Conservation (phyloP, 2,888 invertebrate genomes). For the Candidula unifasciata region DNA sequence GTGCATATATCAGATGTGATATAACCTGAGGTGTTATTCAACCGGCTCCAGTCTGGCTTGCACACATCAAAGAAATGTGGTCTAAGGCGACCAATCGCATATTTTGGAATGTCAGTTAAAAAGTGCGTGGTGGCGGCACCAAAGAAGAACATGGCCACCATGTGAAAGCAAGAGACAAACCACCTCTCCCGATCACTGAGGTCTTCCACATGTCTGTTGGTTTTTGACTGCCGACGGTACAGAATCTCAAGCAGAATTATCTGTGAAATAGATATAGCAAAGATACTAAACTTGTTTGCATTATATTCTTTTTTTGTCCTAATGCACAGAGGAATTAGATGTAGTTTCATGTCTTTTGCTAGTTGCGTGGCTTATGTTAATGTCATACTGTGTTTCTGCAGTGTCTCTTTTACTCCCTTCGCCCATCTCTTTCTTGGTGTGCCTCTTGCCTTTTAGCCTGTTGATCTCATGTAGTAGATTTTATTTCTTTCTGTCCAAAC, state of each 20-base stretch:
- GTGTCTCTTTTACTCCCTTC: no score
- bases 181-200: background rate
- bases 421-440: no score
- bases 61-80: conserved; percentile 97
- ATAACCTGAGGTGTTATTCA: conserved; percentile 53
- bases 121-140: conserved; percentile 90
- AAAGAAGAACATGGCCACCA: conserved; percentile 84
- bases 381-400: no score
- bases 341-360: no score
- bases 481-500: no score
- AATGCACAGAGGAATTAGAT: no score
- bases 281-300: background rate
- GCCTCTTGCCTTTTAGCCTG: no score
- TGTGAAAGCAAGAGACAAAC: conserved; percentile 9
- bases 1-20: conserved; percentile 65
- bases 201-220: background rate
- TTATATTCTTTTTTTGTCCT: no score
- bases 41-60: conserved; percentile 81
- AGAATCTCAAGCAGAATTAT: conserved; percentile 35
- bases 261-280: conserved; percentile 5
- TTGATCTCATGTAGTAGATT: no score
- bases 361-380: no score
- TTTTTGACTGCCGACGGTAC: background rate
- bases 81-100: conserved; percentile 91
- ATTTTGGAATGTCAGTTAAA: conserved; percentile 94